These are phyloP conservation scores for Picathartes gymnocephalus DNA, from an alignment of 2,113 vertebrate species.

Conservation along the genomic window DNA sequence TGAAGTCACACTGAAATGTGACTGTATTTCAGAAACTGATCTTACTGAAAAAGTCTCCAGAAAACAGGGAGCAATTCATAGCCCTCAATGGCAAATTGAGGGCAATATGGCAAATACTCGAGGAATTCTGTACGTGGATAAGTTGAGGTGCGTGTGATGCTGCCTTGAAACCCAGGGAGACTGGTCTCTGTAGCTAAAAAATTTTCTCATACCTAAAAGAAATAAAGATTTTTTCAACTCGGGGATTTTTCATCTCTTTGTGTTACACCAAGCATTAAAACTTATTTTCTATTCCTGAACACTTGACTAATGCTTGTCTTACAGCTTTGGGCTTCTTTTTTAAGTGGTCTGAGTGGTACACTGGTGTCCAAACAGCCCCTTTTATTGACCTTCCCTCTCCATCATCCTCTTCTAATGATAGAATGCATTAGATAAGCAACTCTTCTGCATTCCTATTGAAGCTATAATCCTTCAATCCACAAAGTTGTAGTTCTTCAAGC, in stretches of 20 bases:
- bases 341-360: neutral
- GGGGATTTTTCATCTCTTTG: neutral
- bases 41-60: neutral
- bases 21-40: neutral
- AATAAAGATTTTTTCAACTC: neutral
- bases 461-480: neutral
- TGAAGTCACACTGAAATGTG: neutral
- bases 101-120: neutral
- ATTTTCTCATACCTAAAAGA: neutral
- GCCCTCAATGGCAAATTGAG: neutral
- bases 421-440: neutral
- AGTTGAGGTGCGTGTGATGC: neutral
- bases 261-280: neutral
- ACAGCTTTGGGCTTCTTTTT: neutral
- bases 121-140: neutral
- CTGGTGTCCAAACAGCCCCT: neutral
- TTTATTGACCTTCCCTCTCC: neutral
- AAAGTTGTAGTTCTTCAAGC: neutral
- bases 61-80: neutral
- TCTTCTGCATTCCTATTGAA: neutral
- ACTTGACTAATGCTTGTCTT: neutral
- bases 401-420: neutral
- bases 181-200: neutral
- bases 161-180: accelerated
- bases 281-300: neutral